Percentiles rank a stretch among this genome's conserved stretches.
Evolutionary conservation across 2,888 invertebrate genomes (phyloP).

Genomic region (Heliconius charithonia): DNA sequence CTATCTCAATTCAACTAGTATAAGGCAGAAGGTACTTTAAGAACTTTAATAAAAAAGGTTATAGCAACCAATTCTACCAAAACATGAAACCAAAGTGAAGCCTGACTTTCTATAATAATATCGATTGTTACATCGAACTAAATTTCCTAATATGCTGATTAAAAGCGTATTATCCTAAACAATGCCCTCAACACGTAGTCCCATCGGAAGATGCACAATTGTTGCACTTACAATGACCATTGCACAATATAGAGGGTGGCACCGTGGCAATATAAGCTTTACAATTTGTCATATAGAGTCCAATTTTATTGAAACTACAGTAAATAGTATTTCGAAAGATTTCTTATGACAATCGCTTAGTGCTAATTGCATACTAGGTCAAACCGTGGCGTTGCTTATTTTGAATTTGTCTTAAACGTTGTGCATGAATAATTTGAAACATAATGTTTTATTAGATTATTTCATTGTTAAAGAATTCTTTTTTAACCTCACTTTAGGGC

Average conservation of each 20-base stretch:
- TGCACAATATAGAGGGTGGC: constrained; percentile 19
- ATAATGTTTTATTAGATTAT: background rate
- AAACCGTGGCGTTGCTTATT: background rate
- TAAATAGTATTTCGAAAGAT: constrained; percentile 23
- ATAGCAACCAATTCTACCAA: background rate
- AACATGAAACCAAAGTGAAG: background rate
- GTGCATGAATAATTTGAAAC: background rate
- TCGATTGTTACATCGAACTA: background rate
- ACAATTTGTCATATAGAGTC: background rate
- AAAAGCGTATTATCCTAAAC: constrained; percentile 26
- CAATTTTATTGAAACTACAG: background rate
- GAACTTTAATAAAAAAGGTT: background rate
- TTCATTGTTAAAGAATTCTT: background rate
- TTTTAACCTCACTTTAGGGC: too few species aligned
- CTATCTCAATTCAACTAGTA: background rate
- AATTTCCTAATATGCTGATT: constrained; percentile 29
- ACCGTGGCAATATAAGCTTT: background rate
- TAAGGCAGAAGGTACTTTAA: background rate
- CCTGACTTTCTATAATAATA: background rate
- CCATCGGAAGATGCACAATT: constrained; percentile 26
- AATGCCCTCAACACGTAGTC: constrained; percentile 29
- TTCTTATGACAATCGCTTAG: constrained; percentile 11
- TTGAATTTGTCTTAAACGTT: background rate
- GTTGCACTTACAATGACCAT: constrained; percentile 30
- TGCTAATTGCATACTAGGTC: constrained; percentile 12